Base-by-base conservation (phyloP, 2,797 vertebrate species). In the Phrynocephalus guinanensis region DNA sequence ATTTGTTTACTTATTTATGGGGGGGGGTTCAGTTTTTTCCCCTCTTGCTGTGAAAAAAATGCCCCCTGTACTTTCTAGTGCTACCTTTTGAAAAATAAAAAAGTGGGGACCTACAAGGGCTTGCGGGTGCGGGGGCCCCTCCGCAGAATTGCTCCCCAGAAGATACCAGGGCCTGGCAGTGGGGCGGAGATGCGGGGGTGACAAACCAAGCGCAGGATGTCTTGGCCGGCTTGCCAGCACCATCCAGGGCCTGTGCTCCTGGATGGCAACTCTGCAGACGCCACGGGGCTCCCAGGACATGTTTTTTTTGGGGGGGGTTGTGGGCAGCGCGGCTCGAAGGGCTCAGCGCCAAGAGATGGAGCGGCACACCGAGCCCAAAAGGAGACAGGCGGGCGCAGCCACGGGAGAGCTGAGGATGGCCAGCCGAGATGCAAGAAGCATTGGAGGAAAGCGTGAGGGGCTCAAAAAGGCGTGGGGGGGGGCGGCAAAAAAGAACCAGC, bases 381-480 rank as follows among this genome's bases (percentile, higher is more conserved):
- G 38, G 82, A 76, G 87, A 76, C 87, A 71, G 63, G 5, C 26
- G 82, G 84, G 30, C 13, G 44, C 13, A 82, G 26, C 0, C 76
- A 70, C 76, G 38, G 84, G 82, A 88, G 30, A 92, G 93, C 94
- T 91, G 90, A 93, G 93, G 90, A 85, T 56, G 73, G 72, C 90
- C 87, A 44, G 90, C 94, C 67, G 84, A 94, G 94, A 91, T 91
- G 66, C 2, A 79, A 93, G 89, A 71, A 86, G 5, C 5, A 85
- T 82, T 90, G 88, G 20, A 66, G 89, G 78, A 92, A 79, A 87
- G 90, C 84, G 92, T 33, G 78, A 10, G 60, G 52, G 60, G 78
- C 78, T 52, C 52, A 56, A 56, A 13, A 60, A 28, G 18, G 28
- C 38, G 38, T 44, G 38, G 38, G 3, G 88, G 80, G 89, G 75